Base-by-base conservation (phyloP, 2,888 invertebrate species). In the Cremastinae sp. region DNA sequence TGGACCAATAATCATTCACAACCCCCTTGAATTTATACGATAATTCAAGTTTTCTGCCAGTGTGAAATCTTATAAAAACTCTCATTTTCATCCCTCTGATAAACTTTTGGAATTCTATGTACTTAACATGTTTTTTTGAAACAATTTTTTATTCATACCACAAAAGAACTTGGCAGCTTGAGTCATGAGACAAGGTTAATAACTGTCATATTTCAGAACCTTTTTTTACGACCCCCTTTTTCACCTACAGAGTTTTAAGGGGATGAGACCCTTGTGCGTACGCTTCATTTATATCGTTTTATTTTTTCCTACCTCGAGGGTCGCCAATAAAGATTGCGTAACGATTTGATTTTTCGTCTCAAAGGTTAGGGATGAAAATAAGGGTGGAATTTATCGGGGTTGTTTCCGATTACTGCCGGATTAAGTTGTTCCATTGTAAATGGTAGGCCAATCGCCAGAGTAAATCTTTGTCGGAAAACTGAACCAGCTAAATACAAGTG, bases 141-240 rank as follows among this genome's bases (percentile, higher is more conserved):
- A 2, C 34, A 47, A n/a, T 62, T 59, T 59, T 36, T 49, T 49
- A 62, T 73, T 74, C 69, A 64, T 58, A 61, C 43, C 56, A n/a
- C n/a, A 34, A 38, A 62, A 62, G 56, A 70, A 65, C 61, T 66
- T 49, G 65, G 41, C 54, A 45, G 62, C 54, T 71, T 61, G 56
- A 66, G 61, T 62, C 65, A 62, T 61, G 80, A 86, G 81, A 76
- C 83, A 83, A 79, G 83, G 78, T 83, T 86, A 87, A 87, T 85
- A 85, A 84, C 82, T 78, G 81, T 84, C 84, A 80, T 87, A 87
- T 86, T 84, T 87, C 82, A 84, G 82, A 83, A 84, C 84, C 84
- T 84, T 81, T 80, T 70, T 64, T 64, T 77, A 45, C 43, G 41
- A 81, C 74, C 75, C 80, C 78, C 41, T 65, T 64, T 38, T 71